These are phyloP conservation scores for Cyclargus thomasi DNA, from an alignment of 1,140 invertebrate genomes.

Conservation along the genomic window DNA sequence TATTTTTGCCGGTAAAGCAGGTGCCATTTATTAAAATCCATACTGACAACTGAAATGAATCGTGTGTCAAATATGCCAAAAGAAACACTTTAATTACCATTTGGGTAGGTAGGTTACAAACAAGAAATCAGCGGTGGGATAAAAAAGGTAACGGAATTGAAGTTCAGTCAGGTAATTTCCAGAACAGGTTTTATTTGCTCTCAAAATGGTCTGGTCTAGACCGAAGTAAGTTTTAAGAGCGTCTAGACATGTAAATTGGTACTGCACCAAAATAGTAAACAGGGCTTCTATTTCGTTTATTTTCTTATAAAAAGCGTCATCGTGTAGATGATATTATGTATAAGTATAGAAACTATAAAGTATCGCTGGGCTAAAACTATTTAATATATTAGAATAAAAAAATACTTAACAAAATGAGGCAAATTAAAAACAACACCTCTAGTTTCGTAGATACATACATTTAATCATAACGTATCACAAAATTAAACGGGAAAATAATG, in stretches of 20 bases:
- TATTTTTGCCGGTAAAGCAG: no score
- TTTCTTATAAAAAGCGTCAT: no score
- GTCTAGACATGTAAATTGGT: constrained; percentile 6
- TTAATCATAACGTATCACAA: background rate
- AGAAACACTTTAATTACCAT: background rate
- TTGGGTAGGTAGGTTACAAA: background rate
- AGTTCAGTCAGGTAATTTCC: background rate
- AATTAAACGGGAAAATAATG: background rate
- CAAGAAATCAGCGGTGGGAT: background rate
- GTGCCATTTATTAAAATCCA: no score
- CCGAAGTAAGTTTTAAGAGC: background rate
- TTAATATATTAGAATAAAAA: no score
- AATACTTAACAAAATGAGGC: no score
- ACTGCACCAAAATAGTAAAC: background rate
- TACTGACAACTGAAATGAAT: no score
- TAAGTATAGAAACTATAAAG: no score
- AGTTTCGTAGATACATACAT: background rate
- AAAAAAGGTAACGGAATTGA: constrained; percentile 4
- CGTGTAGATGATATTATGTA: no score
- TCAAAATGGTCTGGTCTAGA: background rate
- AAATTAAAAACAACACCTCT: no score
- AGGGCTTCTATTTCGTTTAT: background rate
- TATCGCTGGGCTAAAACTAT: no score
- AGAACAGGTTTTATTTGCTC: constrained; percentile 1
- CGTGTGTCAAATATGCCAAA: background rate